Evolutionary conservation across 2,113 vertebrate species (phyloP).

Genomic region (Phainopepla nitens): DNA sequence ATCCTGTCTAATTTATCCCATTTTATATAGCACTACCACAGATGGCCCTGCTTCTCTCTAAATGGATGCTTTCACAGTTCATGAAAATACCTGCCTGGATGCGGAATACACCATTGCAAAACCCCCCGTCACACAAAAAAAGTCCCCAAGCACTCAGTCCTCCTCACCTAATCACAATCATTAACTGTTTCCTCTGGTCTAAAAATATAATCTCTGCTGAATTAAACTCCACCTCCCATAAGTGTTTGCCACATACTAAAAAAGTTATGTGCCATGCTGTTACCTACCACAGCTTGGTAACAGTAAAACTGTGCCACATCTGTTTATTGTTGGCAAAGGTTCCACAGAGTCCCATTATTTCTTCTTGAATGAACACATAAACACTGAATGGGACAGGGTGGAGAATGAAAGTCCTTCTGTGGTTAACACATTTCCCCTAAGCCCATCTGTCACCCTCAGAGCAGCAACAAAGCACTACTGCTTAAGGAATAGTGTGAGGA

Average conservation of each 20-base stretch:
- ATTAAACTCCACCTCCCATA: not conserved
- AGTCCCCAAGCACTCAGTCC: not conserved
- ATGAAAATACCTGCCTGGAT: not conserved
- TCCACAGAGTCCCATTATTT: not conserved
- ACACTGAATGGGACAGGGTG: not conserved
- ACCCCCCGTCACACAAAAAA: rapidly evolving
- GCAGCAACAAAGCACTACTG: not conserved
- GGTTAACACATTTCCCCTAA: not conserved
- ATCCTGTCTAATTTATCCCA: not conserved
- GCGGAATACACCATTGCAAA: not conserved
- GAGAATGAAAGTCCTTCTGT: not conserved
- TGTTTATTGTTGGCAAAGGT: conserved; percentile 3
- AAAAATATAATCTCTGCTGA: not conserved
- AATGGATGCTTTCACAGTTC: not conserved
- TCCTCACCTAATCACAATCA: not conserved
- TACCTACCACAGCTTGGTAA: not conserved
- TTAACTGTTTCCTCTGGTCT: not conserved
- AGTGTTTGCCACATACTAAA: not conserved
- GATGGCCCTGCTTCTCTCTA: not conserved
- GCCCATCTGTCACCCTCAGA: not conserved
- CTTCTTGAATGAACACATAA: not conserved
- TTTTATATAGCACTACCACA: not conserved
- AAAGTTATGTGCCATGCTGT: not conserved
- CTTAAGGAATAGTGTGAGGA: not conserved
- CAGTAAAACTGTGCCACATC: not conserved